Base-by-base conservation (phyloP, 53 echinoderm and acorn worm genomes). In the Arbacia lixula region DNA sequence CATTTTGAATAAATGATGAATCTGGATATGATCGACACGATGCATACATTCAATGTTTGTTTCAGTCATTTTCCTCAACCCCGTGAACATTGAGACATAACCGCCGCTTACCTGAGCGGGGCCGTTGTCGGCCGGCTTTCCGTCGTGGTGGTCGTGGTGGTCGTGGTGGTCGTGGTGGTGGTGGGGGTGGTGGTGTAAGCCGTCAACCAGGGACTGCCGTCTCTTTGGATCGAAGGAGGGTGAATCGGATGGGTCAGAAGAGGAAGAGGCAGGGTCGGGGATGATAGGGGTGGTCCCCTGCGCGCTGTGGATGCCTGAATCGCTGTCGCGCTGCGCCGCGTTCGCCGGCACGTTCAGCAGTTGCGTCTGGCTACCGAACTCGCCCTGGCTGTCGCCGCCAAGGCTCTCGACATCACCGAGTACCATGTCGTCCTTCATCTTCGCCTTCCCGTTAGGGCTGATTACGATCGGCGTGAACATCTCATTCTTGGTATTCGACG, bases 281-380 rank as follows among this genome's bases (percentile, higher is more conserved):
- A 88, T 69, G 80, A 91, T 78, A 85, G 95, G 95, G 56, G 95
- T 92, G n/a, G 85, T 93, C 12, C 95, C 93, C 57, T 91, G 96
- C 32, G 91, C 89, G 63, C 96, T 96, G 66, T 96, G 96, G 69
- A 96, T 93, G 53, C 96, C 96, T 19, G 96, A 96, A 84, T 96
- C 96, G 42, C 85, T 81, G 74, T 96, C 96, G 24, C 67, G 69
- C 60, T 56, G 36, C 5, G 37, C 39, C 29, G 20, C 32, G 38
- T 86, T 81, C 12, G 84, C 84, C 36, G 76, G 87, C 20, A 87
- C 91, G n/a, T 61, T 84, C 4, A 89, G 41, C 12, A 96, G 80
- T 35, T 71, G 89, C 12, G 91, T 86, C 58, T 93, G 91, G 57
- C 93, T 93, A 14, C 96, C 93, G 58, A 78, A 93, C 37, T 89